Evolutionary conservation across 2,113 vertebrate genomes (phyloP).

Genomic region (Lepidothrix coronata): DNA sequence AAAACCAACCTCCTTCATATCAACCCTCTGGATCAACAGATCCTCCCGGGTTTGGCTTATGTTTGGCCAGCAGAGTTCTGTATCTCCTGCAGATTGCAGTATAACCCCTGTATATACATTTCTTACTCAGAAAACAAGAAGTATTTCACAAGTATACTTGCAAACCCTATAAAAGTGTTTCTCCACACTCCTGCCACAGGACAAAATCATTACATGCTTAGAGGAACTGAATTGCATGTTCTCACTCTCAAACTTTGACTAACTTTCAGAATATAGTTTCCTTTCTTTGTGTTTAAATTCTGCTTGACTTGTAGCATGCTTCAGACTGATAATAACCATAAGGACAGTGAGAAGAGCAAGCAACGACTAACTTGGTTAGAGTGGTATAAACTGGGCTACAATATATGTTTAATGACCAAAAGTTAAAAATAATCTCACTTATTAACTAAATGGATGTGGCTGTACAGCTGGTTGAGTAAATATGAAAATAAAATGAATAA

Average conservation of each 20-base stretch:
- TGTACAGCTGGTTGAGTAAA: background rate
- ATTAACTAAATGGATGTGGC: background rate
- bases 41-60: background rate
- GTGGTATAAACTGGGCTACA: background rate
- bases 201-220: background rate
- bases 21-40: background rate
- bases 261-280: background rate
- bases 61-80: background rate
- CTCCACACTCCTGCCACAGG: background rate
- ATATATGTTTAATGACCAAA: background rate
- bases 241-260: background rate
- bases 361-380: background rate
- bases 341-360: background rate
- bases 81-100: background rate
- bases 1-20: background rate
- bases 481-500: conserved; percentile 3
- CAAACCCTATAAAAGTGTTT: background rate
- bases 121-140: background rate
- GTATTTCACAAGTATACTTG: background rate
- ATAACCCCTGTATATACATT: background rate
- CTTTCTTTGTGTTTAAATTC: background rate
- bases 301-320: background rate
- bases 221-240: background rate
- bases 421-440: background rate
- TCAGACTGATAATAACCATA: background rate